A percentile compares a stretch with the other conserved stretches of the same genome.
Evolutionary conservation across 2,888 invertebrate species (phyloP).

Genomic region (Agelastica alni): DNA sequence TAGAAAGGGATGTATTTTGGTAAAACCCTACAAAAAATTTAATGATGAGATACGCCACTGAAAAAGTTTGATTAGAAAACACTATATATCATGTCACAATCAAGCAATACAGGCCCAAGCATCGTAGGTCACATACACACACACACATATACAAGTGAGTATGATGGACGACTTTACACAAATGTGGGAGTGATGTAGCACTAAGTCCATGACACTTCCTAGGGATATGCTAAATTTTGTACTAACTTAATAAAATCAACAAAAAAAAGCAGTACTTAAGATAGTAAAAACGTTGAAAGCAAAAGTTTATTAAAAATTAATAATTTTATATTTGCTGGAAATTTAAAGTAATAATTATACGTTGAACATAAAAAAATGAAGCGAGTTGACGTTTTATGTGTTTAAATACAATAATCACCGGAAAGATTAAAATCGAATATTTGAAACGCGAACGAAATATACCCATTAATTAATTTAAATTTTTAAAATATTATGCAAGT

Average conservation of each 20-base stretch:
- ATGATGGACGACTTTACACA: constrained; percentile 2
- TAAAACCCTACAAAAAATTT: neutral
- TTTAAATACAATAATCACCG: no score
- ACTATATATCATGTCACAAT: constrained; percentile 11
- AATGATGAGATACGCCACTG: neutral
- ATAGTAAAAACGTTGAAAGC: no score
- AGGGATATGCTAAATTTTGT: neutral
- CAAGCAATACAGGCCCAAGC: constrained; percentile 6
- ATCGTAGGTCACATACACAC: constrained; percentile 5
- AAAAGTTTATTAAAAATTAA: no score
- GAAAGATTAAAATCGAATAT: no score
- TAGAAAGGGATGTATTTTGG: no score
- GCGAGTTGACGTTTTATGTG: no score
- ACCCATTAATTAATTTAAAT: constrained; percentile 3
- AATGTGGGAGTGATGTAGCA: neutral
- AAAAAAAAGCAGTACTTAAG: no score
- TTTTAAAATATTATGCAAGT: neutral
- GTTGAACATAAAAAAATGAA: no score
- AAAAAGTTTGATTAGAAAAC: constrained; percentile 5
- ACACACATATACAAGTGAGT: constrained; percentile 1
- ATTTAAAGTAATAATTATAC: neutral
- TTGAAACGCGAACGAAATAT: no score
- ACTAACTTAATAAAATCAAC: neutral
- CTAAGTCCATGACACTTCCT: constrained; percentile 1
- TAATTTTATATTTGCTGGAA: no score